Conservation (phyloP, 2,113 vertebrate genomes). For the Apteryx mantelli region DNA sequence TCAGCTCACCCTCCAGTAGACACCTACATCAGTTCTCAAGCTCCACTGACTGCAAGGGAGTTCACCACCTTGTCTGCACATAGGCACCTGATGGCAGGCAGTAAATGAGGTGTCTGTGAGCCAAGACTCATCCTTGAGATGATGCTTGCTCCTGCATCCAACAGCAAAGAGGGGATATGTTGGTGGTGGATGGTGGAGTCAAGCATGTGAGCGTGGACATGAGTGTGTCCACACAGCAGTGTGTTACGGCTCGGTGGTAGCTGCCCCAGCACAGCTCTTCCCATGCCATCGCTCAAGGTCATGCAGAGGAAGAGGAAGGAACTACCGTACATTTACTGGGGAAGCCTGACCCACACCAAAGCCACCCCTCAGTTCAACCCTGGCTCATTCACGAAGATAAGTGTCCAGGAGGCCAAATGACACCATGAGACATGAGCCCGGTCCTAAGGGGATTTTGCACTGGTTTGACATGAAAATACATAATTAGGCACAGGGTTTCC, state of each 20-base stretch:
- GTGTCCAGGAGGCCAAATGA: neutral
- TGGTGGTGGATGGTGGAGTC: neutral
- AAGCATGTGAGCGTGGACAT: neutral
- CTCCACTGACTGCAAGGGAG: neutral
- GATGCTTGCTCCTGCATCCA: neutral
- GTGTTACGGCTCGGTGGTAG: neutral
- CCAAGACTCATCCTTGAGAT: neutral
- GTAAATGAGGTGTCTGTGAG: neutral
- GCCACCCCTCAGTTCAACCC: neutral
- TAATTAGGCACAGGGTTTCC: neutral
- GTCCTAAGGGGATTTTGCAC: neutral
- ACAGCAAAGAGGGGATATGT: neutral
- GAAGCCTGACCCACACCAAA: neutral
- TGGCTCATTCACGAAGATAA: neutral
- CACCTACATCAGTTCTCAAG: neutral
- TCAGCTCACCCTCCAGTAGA: neutral
- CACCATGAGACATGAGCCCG: accelerated
- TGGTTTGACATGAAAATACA: neutral
- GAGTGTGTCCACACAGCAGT: accelerated
- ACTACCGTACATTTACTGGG: accelerated
- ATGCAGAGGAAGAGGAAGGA: neutral
- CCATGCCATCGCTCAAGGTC: accelerated
- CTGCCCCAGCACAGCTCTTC: neutral
- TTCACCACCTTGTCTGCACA: neutral
- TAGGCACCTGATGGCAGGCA: neutral